Evolutionary conservation across 2,113 vertebrate species (phyloP), one percentile per base, ranked within the genome.

Genomic region (Chloroceryle aenea): DNA sequence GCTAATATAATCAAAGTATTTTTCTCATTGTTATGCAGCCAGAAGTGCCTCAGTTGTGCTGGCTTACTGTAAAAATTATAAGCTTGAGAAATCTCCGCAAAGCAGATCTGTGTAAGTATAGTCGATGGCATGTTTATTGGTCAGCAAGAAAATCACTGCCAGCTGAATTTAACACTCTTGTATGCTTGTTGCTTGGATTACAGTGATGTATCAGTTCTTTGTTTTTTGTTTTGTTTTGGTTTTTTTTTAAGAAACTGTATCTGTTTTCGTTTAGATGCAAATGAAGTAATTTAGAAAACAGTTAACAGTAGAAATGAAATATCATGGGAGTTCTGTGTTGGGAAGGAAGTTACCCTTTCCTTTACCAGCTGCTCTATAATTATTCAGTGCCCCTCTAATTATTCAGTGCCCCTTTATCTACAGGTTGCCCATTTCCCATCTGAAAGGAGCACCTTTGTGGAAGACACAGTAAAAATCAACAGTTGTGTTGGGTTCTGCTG

Each of bases 91-190:
- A 98, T 72, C 81, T 97, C 43, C 74, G 2, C 67, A 95, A 68
- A 59, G 92, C 96, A 73, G 97, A 98, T 36, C 23, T 95, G 20
- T 86, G 97, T 98, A 78, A 97, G 97, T 95, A 92, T 63, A 45
- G 12, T 13, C 27, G 25, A 9, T 55, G 21, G 10, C 12, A 4
- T 4, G 1, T 34, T 78, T 71, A 42, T 8, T 25, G 38, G 9
- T 30, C n/a, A 53, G 22, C 55, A 40, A 61, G 19, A 32, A 59
- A 75, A 19, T n/a, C 34, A 5, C 40, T 42, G 6, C 40, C 27
- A 45, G 10, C 32, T 69, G 43, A 47, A n/a, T 63, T 56, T 68
- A 72, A 43, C 72, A 16, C 29, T 59, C 9, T 59, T 55, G 25
- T 12, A 15, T 12, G 36, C 7, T 18, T 61, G 12, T 34, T 93